Evolutionary conservation across 64 coral and sea anemone genomes (phyloP).

Genomic region (Stichodactyla mertensii): DNA sequence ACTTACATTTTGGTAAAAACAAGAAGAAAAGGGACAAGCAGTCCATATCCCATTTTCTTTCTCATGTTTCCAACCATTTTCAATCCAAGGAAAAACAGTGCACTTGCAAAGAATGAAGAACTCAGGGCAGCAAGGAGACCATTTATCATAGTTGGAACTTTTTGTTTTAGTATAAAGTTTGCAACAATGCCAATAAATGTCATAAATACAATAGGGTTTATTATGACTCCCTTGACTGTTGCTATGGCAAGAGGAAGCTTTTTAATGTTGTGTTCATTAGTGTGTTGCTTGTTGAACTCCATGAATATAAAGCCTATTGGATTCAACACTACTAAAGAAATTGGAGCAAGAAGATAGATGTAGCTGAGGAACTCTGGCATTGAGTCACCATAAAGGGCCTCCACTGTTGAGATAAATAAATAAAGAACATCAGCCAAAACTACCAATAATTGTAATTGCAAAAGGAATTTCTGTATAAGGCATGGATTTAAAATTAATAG

Average conservation of each 20-base stretch:
- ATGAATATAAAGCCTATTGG: constrained; percentile 73
- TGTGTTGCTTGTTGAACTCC: constrained; percentile 60
- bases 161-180: constrained; percentile 46
- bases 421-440: no score
- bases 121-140: constrained; percentile 51
- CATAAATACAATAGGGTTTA: constrained; percentile 64
- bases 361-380: constrained; percentile 73
- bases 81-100: constrained; percentile 83
- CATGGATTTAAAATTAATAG: no score
- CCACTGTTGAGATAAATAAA: constrained; percentile 49
- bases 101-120: constrained; percentile 68
- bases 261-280: constrained; percentile 14
- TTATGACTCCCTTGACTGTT: constrained; percentile 58
- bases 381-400: constrained; percentile 65
- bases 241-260: constrained; percentile 37
- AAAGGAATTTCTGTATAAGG: not conserved
- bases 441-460: not conserved
- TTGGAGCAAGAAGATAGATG: constrained; percentile 66
- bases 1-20: constrained; percentile 82
- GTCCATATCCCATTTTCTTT: constrained; percentile 53
- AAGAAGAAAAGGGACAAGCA: constrained; percentile 70
- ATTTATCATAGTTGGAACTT: constrained; percentile 37
- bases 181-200: constrained; percentile 69
- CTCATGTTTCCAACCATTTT: constrained; percentile 91
- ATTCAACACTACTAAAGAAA: constrained; percentile 58